A percentile compares a stretch with the other conserved stretches of the same genome.
phyloP scores from a whole-genome alignment of 2,797 vertebrate genomes.

The Okamejei kenojei region DNA sequence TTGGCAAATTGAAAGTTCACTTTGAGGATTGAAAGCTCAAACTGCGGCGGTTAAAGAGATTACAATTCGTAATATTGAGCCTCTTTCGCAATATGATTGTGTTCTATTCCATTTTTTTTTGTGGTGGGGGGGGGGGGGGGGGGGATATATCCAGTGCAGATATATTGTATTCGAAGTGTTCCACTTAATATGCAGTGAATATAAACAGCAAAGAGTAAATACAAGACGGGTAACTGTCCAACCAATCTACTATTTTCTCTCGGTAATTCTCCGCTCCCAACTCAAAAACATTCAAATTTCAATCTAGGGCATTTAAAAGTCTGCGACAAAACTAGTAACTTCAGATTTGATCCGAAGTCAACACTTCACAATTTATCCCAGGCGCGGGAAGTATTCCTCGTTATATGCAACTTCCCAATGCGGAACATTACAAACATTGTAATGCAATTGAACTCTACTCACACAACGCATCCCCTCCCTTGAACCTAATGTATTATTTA shows the following conservation, averaged over 20 bases:
- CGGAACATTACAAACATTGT: not conserved
- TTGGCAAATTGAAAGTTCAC: not conserved
- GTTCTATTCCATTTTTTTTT: not conserved
- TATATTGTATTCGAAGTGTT: not conserved
- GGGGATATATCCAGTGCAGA: not conserved
- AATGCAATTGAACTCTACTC: not conserved
- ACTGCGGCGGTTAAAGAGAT: not conserved
- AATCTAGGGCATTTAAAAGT: not conserved
- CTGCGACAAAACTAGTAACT: not conserved
- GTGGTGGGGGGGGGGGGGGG: no score
- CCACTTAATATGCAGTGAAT: not conserved
- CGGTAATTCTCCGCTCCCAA: not conserved
- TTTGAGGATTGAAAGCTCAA: not conserved
- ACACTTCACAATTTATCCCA: no score
- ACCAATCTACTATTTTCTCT: not conserved
- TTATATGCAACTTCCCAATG: slow-evolving; percentile 8
- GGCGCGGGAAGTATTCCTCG: not conserved
- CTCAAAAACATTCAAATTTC: not conserved
- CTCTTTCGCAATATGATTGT: not conserved
- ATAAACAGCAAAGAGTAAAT: not conserved
- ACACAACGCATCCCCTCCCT: not conserved
- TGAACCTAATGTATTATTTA: slow-evolving; percentile 30
- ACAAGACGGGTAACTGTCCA: not conserved
- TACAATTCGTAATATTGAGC: not conserved
- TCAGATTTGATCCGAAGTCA: not conserved